Base-by-base conservation (phyloP, 2,888 invertebrate genomes). In the Parelbella ahira region DNA sequence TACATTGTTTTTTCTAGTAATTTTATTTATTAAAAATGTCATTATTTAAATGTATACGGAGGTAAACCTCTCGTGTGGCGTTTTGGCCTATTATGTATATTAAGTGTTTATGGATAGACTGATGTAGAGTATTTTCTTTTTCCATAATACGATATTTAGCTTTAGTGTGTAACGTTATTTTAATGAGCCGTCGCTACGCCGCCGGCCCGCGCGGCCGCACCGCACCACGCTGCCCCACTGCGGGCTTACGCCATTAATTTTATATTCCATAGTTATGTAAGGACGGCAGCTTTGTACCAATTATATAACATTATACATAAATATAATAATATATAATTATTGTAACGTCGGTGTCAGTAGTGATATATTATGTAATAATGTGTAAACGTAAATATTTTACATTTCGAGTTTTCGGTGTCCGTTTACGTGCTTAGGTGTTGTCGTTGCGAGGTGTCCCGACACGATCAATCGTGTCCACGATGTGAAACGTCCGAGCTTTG, bases 101-200 rank as follows among this genome's bases (percentile, higher is more conserved):
- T 70, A 70, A 68, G 67, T 68, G 61, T 63, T 68, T 60, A 49
- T 58, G 59, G 51, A 67, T 69, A 72, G 71, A 76, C 69, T 75
- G 74, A 70, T 54, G 50, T 64, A 63, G 60, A 27, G 48, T 50
- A 49, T 53, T 53, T 51, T 52, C 42, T 48, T 43, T 43, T 46
- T 37, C 51, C 33, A 15, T 34, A n/a, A 43, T 34, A 34, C 32
- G 37, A 41, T 23, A 19, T 37, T 32, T 48, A 47, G 41, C 46
- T 49, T 50, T 41, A 41, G 41, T 41, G 24, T 3, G 27, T 41
- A 39, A 41, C n/a, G 1, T 28, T 33, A 13, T 21, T 13, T 41
- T 37, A 33, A 25, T 27, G 24, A 19, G 41, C 41, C 33, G 30
- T 33, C 10, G 10, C 7, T 41, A 27, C 13, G 39, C 41, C 33